phyloP scores from a whole-genome alignment of 1,140 invertebrate species.

The Bombus pyrosoma region DNA sequence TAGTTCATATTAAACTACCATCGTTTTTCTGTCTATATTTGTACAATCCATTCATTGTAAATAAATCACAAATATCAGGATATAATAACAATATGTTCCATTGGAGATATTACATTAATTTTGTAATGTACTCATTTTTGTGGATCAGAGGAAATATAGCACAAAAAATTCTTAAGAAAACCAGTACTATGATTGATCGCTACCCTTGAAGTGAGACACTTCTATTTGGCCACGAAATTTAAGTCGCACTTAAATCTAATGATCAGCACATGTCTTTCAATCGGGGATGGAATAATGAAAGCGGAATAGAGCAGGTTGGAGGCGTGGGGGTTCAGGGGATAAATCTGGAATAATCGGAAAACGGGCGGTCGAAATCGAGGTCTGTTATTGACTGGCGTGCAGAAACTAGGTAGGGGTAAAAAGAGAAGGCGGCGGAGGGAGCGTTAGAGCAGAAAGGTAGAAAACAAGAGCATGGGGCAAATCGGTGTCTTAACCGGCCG shows the following conservation, averaged over 20 bases:
- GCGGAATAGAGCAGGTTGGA: neutral
- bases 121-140: no score
- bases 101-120: no score
- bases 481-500: slow-evolving; percentile 78
- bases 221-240: neutral
- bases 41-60: no score
- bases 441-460: slow-evolving; percentile 39
- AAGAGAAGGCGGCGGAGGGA: slow-evolving; percentile 38
- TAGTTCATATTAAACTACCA: no score
- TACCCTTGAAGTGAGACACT: no score
- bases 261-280: neutral
- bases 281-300: slow-evolving; percentile 23
- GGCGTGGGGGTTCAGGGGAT: slow-evolving; percentile 22
- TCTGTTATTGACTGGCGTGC: slow-evolving; percentile 73
- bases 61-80: no score
- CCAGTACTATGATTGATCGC: neutral
- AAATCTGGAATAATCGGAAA: slow-evolving; percentile 73
- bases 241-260: slow-evolving; percentile 12
- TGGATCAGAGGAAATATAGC: no score
- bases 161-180: neutral
- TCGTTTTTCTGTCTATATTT: no score
- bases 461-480: slow-evolving; percentile 60
- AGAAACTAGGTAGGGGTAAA: slow-evolving; percentile 23
- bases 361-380: slow-evolving; percentile 71
- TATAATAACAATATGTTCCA: no score